Evolutionary conservation across 2,113 vertebrate species (phyloP).

Genomic region (Alligator sinensis): DNA sequence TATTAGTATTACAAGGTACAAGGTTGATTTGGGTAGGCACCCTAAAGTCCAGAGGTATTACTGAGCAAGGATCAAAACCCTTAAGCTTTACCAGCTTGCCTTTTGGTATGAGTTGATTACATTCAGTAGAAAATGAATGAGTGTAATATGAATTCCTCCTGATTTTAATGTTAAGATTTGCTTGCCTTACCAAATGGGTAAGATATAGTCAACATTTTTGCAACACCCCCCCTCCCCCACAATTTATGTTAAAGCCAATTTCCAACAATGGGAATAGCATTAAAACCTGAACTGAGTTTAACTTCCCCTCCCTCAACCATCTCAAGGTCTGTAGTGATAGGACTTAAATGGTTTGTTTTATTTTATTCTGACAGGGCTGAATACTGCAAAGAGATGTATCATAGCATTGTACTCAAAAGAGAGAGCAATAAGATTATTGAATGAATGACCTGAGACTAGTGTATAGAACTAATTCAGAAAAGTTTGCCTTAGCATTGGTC

Average conservation of each 20-base stretch:
- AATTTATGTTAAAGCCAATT: neutral
- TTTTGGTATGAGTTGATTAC: neutral
- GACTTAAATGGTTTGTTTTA: neutral
- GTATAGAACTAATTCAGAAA: neutral
- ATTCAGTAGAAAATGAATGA: neutral
- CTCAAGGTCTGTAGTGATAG: neutral
- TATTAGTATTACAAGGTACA: neutral
- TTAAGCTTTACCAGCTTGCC: neutral
- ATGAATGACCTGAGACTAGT: neutral
- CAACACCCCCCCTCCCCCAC: neutral
- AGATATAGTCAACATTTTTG: neutral
- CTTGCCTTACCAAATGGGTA: neutral
- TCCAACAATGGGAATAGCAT: neutral
- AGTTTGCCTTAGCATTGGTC: neutral
- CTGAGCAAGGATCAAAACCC: neutral
- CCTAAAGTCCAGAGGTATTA: neutral
- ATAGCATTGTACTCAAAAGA: rapidly evolving
- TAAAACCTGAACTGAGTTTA: neutral
- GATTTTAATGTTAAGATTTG: neutral
- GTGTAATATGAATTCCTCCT: neutral
- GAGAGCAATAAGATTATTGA: neutral
- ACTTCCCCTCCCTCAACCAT: neutral
- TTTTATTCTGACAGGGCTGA: neutral
- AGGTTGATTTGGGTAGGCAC: neutral
- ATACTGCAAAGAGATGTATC: neutral